Conservation (phyloP, 2,888 invertebrate genomes). For the Beris chalybata region DNA sequence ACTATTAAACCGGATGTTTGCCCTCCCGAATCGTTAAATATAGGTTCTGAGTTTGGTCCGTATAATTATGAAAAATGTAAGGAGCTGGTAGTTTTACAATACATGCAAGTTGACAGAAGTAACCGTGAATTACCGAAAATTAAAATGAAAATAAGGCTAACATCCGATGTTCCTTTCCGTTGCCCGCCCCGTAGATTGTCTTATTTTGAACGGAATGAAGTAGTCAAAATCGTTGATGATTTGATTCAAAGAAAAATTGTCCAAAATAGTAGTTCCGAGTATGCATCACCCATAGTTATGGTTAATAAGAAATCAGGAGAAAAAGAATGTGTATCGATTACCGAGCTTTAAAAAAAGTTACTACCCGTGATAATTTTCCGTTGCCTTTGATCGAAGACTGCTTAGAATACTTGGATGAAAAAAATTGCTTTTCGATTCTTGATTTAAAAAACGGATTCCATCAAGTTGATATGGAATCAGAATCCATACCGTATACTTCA, state of each 20-base stretch:
- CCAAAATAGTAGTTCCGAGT: slow-evolving; percentile 29
- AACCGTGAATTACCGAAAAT: not conserved
- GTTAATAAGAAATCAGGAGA: slow-evolving; percentile 32
- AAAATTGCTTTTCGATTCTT: slow-evolving; percentile 37
- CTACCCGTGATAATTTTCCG: slow-evolving; percentile 23
- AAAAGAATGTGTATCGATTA: slow-evolving; percentile 31
- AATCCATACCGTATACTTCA: slow-evolving; percentile 39
- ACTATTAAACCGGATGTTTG: too few relatives aligned
- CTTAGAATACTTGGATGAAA: slow-evolving; percentile 32
- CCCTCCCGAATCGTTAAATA: too few relatives aligned
- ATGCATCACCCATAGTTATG: slow-evolving; percentile 30
- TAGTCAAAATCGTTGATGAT: slow-evolving; percentile 2
- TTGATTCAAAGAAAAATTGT: not conserved
- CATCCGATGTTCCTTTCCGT: slow-evolving; percentile 9
- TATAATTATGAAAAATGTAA: too few relatives aligned
- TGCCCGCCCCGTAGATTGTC: slow-evolving; percentile 14
- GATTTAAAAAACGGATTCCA: slow-evolving; percentile 40
- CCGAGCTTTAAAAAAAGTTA: slow-evolving; percentile 30
- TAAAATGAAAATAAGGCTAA: slow-evolving; percentile 12
- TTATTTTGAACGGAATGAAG: slow-evolving; percentile 7
- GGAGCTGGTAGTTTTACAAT: not conserved
- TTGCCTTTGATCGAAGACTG: slow-evolving; percentile 31
- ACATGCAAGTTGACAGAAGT: not conserved
- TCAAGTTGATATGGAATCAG: slow-evolving; percentile 36
- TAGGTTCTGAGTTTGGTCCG: too few relatives aligned